These are phyloP conservation scores for Echinometra lucunter DNA, from an alignment of 53 echinoderm and acorn worm genomes.

Conservation along the genomic window DNA sequence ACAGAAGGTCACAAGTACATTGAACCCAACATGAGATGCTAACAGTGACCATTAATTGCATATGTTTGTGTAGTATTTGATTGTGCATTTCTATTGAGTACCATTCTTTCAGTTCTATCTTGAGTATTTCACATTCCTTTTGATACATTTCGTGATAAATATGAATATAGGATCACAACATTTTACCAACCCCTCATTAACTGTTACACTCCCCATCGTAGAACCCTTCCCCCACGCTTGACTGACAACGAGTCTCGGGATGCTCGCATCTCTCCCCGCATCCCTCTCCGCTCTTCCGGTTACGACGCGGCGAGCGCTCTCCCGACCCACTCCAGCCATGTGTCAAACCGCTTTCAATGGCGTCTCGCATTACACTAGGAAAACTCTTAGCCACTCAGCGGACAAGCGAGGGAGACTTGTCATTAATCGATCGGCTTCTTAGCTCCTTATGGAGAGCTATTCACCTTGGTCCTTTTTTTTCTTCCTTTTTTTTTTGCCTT, in stretches of 20 bases:
- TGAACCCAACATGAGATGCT: not conserved
- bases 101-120: not conserved
- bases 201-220: not conserved
- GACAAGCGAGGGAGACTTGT: slow-evolving; percentile 31
- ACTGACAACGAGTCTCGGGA: not conserved
- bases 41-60: not conserved
- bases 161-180: not conserved
- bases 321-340: slow-evolving; percentile 36
- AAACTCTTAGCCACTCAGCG: slow-evolving; percentile 54
- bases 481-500: too few relatives aligned
- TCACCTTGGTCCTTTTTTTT: slow-evolving; percentile 5
- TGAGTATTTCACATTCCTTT: too few relatives aligned
- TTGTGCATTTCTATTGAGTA: not conserved
- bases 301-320: slow-evolving; percentile 23
- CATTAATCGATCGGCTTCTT: slow-evolving; percentile 70
- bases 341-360: slow-evolving; percentile 66
- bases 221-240: not conserved
- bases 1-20: not conserved
- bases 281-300: not conserved
- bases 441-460: slow-evolving; percentile 22
- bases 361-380: slow-evolving; percentile 55
- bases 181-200: slow-evolving; percentile 9
- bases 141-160: not conserved
- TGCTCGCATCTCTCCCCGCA: not conserved
- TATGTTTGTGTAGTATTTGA: not conserved